phyloP scores from a whole-genome alignment of 2,888 invertebrate species.

The Fragum whitleyi region DNA sequence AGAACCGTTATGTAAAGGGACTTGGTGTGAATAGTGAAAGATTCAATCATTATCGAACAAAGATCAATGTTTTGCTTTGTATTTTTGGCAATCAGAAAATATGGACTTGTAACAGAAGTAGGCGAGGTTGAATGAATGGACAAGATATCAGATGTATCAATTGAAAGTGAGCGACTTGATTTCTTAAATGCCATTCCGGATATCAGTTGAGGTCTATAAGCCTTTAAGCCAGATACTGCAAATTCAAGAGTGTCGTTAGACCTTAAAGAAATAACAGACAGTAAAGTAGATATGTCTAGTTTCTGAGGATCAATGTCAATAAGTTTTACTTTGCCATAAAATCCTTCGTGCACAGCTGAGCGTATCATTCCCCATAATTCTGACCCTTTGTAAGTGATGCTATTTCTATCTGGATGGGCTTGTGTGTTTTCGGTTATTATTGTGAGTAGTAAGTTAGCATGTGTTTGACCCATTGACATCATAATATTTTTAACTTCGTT shows the following conservation, averaged over 20 bases:
- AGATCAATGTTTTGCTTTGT: no score
- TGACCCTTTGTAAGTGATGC: conserved; percentile 40
- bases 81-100: background rate
- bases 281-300: background rate
- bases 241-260: background rate
- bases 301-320: conserved; percentile 35
- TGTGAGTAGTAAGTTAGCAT: conserved; percentile 1
- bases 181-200: background rate
- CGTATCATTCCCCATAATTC: conserved; percentile 63
- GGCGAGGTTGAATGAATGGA: background rate
- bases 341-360: conserved; percentile 35
- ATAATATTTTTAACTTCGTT: background rate
- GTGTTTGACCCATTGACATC: background rate
- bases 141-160: background rate
- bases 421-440: conserved; percentile 50
- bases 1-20: background rate
- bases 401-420: background rate
- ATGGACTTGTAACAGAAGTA: background rate
- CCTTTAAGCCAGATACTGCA: background rate
- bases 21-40: background rate
- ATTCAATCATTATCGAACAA: background rate
- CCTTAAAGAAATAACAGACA: background rate
- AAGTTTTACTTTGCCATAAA: conserved; percentile 13
- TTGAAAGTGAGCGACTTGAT: background rate
- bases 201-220: background rate